A percentile compares a stretch with the other conserved stretches of the same genome.
Evolutionary conservation across 2,888 invertebrate genomes (phyloP).

Genomic region (Sylvicola cinctus): DNA sequence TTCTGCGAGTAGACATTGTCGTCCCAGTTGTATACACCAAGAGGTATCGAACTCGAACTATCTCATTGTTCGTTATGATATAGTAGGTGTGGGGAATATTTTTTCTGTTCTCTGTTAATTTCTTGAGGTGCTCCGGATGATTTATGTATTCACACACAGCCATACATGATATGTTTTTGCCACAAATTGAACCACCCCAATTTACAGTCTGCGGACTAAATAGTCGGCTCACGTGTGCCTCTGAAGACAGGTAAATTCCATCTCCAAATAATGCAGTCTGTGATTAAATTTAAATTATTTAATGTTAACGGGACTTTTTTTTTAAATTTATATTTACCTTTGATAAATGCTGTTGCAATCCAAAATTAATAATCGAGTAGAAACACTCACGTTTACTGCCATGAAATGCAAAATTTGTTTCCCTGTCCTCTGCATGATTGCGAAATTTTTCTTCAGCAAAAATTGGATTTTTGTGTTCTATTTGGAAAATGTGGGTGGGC

Average conservation of each 20-base stretch:
- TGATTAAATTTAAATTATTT: neutral
- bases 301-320: neutral
- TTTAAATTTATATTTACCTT: constrained; percentile 25
- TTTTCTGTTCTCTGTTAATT: constrained; percentile 17
- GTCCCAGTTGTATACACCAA: constrained; percentile 36
- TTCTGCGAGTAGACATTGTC: neutral
- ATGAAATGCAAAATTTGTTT: constrained; percentile 50
- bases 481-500: constrained; percentile 50
- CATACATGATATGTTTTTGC: constrained; percentile 53
- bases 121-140: constrained; percentile 37
- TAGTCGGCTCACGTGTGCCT: constrained; percentile 46
- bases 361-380: constrained; percentile 58
- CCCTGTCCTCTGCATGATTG: constrained; percentile 28
- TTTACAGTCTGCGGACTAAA: constrained; percentile 53
- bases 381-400: constrained; percentile 66
- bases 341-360: constrained; percentile 50
- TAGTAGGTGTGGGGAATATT: constrained; percentile 44
- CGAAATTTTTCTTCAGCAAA: constrained; percentile 35
- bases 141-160: constrained; percentile 65
- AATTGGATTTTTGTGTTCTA: constrained; percentile 32
- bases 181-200: constrained; percentile 57
- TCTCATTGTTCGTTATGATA: constrained; percentile 54
- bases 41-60: constrained; percentile 53
- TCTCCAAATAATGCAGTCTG: constrained; percentile 45
- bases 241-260: constrained; percentile 55